Evolutionary conservation across 1,140 invertebrate genomes (phyloP).

Genomic region (Hylaeus volcanicus): DNA sequence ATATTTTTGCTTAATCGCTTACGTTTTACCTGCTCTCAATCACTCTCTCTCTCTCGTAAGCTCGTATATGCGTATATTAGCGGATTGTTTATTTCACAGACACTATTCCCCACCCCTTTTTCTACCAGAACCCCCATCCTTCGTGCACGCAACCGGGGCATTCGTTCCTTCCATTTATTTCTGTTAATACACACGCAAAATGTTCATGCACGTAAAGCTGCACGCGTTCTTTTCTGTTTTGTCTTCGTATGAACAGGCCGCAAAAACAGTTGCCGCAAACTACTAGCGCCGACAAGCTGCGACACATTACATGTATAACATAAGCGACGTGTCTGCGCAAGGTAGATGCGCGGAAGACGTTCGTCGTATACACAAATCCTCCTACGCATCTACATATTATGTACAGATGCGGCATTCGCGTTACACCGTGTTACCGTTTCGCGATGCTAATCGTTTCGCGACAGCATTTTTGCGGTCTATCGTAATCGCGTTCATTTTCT

Average conservation of each 20-base stretch:
- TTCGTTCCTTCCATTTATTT: constrained; percentile 13
- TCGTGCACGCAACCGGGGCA: constrained; percentile 55
- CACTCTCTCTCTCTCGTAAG: constrained; percentile 26
- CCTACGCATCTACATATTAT: too few relatives aligned
- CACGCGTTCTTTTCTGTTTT: neutral
- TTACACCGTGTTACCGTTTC: too few relatives aligned
- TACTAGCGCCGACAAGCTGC: too few relatives aligned
- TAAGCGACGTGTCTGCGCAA: too few relatives aligned
- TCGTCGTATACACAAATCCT: too few relatives aligned
- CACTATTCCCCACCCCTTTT: constrained; percentile 68
- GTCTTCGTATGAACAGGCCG: too few relatives aligned
- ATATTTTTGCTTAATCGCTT: neutral
- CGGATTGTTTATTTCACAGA: constrained; percentile 59
- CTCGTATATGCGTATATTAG: constrained; percentile 15
- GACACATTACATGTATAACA: too few relatives aligned
- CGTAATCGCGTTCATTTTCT: neutral
- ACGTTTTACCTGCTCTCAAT: neutral
- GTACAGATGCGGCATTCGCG: too few relatives aligned
- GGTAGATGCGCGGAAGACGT: too few relatives aligned
- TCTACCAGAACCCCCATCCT: constrained; percentile 63
- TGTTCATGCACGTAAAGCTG: neutral
- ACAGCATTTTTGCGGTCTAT: too few relatives aligned
- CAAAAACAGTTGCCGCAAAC: too few relatives aligned
- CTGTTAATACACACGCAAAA: constrained; percentile 9
- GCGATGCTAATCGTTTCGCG: too few relatives aligned